Percentiles rank a stretch among this genome's conserved stretches.
Evolutionary conservation across 2,113 vertebrate species (phyloP).

Genomic region (Canis aureus): DNA sequence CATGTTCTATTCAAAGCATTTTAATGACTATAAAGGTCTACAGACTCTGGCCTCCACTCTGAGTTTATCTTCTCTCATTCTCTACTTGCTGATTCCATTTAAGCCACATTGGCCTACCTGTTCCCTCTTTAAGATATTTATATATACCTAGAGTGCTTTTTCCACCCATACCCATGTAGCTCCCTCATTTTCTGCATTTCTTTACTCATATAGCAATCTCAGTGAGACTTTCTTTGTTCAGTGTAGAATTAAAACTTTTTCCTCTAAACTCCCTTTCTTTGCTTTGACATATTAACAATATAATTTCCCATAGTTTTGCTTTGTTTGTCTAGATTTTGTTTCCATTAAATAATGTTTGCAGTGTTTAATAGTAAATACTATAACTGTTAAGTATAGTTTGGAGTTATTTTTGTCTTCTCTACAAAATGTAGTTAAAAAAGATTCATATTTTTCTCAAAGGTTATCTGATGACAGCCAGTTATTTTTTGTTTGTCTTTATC

Average conservation of each 20-base stretch:
- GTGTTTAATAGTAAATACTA: background rate
- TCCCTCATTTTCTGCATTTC: background rate
- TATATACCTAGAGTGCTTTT: background rate
- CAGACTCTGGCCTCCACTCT: background rate
- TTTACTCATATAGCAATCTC: background rate
- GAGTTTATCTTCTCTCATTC: background rate
- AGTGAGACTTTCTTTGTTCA: background rate
- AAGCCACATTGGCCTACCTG: background rate
- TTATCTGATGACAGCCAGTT: background rate
- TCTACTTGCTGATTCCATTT: background rate
- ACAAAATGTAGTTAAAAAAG: background rate
- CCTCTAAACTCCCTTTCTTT: background rate
- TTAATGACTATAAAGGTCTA: background rate
- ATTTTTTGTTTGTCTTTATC: background rate
- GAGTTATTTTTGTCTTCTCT: background rate
- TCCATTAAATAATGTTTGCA: background rate
- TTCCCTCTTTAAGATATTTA: background rate
- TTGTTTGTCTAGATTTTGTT: background rate
- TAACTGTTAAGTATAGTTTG: background rate
- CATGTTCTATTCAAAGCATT: background rate
- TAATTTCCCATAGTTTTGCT: background rate
- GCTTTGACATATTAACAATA: background rate
- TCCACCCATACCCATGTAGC: too few species aligned
- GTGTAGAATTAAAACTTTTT: background rate
- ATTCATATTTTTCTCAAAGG: background rate